Evolutionary conservation across 2,113 vertebrate species (phyloP), one percentile per base, ranked within the genome.

Genomic region (Macrotis lagotis): DNA sequence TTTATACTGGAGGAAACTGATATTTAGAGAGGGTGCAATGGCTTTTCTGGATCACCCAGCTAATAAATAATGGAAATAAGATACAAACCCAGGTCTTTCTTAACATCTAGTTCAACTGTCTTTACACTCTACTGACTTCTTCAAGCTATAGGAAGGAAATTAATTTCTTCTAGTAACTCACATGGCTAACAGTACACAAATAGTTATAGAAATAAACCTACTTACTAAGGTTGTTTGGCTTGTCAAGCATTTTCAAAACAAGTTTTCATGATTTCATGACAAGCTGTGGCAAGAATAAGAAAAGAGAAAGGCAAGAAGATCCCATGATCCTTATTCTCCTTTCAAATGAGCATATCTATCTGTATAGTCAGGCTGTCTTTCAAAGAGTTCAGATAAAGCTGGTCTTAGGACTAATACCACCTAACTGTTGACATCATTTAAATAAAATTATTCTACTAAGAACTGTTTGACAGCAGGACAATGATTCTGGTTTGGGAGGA

Each of bases 161-260:
- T 90, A 92, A 90, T 94, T 95, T 83, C 97, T 97, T 97, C 96
- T 97, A 96, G 95, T 48, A 97, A 89, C 92, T 93, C 96, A 94
- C 95, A 90, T 97, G 89, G 48, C 96, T 96, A 96, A 92, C 96
- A 97, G 92, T 66, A 91, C 92, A 66, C 88, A 37, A 95, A 88
- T 93, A 96, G 96, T 96, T 97, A 3, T 0, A 93, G 94, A 98
- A 96, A 97, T 97, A 97, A 94, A 96, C 94, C 93, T 95, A 97
- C 94, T 95, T 44, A 49, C 97, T 97, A 97, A 92, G 96, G 96
- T 98, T 98, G 98, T 97, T 98, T 98, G 96, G 98, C 97, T 96
- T 98, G 98, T 98, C 97, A 95, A 93, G 95, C 98, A 97, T 98
- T 98, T 98, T 98, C 98, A 98, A 98, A 98, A 98, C 98, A 98